Evolutionary conservation across 37 sponge, comb jelly and placozoan species (phyloP).

Genomic region (Eunapius fragilis): DNA sequence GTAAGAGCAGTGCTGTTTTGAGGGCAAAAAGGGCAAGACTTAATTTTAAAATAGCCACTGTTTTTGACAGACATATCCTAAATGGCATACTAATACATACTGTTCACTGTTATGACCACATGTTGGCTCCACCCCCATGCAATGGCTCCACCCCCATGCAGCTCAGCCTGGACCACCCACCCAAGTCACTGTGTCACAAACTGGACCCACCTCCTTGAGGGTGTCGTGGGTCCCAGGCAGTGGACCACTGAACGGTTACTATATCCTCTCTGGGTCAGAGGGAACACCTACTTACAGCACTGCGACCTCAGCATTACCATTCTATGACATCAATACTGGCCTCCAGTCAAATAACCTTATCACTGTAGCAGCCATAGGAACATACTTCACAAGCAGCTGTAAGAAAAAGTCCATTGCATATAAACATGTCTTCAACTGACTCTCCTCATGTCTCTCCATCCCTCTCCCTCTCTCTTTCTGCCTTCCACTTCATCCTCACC

Average conservation of each 20-base stretch:
- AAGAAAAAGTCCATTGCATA: too few species aligned
- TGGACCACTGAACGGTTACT: neutral
- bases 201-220: neutral
- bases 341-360: neutral
- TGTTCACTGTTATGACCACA: too few species aligned
- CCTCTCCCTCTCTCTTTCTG: neutral
- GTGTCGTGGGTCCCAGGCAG: neutral
- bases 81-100: too few species aligned
- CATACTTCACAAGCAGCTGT: neutral
- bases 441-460: too few species aligned
- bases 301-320: neutral
- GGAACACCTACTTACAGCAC: neutral
- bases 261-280: neutral
- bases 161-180: neutral
- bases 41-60: too few species aligned
- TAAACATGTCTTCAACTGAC: neutral
- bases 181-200: neutral
- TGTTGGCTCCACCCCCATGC: too few species aligned
- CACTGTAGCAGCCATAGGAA: neutral
- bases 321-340: neutral
- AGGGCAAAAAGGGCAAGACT: too few species aligned
- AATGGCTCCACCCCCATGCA: neutral
- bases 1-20: too few species aligned
- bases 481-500: neutral
- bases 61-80: too few species aligned